Evolutionary conservation across 2,888 invertebrate species (phyloP), one percentile per base, ranked within the genome.

Genomic region (Heliconius ismenius): DNA sequence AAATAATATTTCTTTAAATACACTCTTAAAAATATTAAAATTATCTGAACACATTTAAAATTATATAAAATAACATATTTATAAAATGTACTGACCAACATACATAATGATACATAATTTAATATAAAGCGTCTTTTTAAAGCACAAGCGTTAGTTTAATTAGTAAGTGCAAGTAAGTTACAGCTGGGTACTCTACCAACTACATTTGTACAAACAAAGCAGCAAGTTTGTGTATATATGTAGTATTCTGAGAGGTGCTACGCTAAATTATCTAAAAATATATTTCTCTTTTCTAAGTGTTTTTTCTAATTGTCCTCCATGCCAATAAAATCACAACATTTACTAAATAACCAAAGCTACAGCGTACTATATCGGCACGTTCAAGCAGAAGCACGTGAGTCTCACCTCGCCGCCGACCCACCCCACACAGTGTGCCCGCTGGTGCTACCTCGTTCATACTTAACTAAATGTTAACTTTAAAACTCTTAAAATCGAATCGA

Each of bases 121-220:
- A 82, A 81, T 82, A 81, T 80, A 74, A 79, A 79, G 73, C 79
- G 68, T 70, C 32, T 18, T 65, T 39, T 65, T 32, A 26, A 62
- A 58, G 54, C 70, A 70, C 74, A 77, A 72, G 72, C 72, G 26
- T 58, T 54, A 54, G 26, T 43, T 49, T 24, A 3, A 28, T 62
- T 49, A 69, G 69, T 69, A 63, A 49, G 15, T 26, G 6, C 28
- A 28, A 28, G 28, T 28, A 28, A 63, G 32, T 10, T 36, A 62
- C 10, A 36, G 69, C 7, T 7, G 10, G 7, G 36, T 32, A 32
- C 32, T 26, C 18, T 18, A 28, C 28, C 28, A 63, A 7, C 32
- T 64, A 58, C 21, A 7, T 49, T 49, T 49, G 49, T 49, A n/a
- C 9, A 54, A 7, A 32, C 21, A 10, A 32, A 32, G 21, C 64